Percentiles rank a stretch among this genome's conserved stretches.
phyloP scores from a whole-genome alignment of 2,113 vertebrate genomes.

The Oxygymnocypris stewartii region DNA sequence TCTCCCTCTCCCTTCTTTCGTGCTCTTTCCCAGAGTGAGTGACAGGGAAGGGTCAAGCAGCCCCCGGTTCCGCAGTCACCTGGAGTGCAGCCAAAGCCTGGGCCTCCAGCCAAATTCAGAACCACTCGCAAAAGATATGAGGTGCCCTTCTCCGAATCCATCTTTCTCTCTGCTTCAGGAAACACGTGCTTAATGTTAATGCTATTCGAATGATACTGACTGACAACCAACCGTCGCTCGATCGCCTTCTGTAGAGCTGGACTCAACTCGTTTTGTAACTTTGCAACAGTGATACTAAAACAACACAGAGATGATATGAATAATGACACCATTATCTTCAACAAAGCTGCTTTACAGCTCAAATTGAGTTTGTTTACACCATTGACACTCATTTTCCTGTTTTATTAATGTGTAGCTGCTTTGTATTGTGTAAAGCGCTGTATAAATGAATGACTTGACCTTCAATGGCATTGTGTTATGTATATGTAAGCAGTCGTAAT shows the following conservation, averaged over 20 bases:
- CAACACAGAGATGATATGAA: not conserved
- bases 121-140: constrained; percentile 52
- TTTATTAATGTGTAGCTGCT: not conserved
- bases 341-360: not conserved
- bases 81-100: constrained; percentile 55
- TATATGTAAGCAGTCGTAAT: not conserved
- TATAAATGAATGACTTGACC: not conserved
- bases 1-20: constrained; percentile 52
- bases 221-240: not conserved
- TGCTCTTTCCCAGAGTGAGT: constrained; percentile 57
- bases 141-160: constrained; percentile 51
- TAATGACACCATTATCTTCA: not conserved
- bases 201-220: not conserved
- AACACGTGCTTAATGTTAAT: constrained; percentile 36
- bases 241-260: not conserved
- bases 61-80: constrained; percentile 59
- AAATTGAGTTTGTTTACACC: not conserved
- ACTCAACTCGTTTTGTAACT: not conserved
- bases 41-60: constrained; percentile 49
- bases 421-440: not conserved
- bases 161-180: constrained; percentile 37
- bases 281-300: not conserved
- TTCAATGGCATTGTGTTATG: not conserved
- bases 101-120: constrained; percentile 47
- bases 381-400: not conserved